Base-by-base conservation (phyloP, 2,888 invertebrate species). In the Argyresthia albistria region DNA sequence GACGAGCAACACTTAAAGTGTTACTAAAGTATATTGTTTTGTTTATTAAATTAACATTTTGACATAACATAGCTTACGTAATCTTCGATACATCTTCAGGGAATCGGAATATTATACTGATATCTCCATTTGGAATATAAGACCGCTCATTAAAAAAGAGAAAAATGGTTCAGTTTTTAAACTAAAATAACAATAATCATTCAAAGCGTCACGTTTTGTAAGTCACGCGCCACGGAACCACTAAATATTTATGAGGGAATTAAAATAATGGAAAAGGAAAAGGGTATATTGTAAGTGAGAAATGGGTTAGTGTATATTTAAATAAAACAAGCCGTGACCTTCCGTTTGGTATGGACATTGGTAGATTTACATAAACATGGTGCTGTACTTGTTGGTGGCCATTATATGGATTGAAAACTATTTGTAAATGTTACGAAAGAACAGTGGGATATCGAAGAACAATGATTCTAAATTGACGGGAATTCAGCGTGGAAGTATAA, bases 211-310 rank as follows among this genome's bases (percentile, higher is more conserved):
- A 25, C 25, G 25, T 25, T 54, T 69, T 76, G 74, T 76, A 79
- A 76, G 59, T 73, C 71, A 67, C 67, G 70, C 65, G 64, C 66
- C 64, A 65, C 64, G 52, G 56, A 16, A 56, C 64, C 60, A 59
- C 66, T 79, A 70, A 76, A 80, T 80, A 80, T 80, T 73, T 72
- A 80, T 80, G 77, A 78, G 72, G 59, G 70, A 69, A 79, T 80
- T 80, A 77, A 77, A 78, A 76, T 76, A 74, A 70, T 70, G 75
- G 43, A 72, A 68, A 69, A 63, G 62, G 62, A 62, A 63, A 25
- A 54, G 47, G 62, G 59, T 59, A 61, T 43, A 36, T 63, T 60
- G 59, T 61, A 67, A 64, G 63, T 66, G 64, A 69, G 66, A 65
- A 67, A 69, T 70, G 67, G 70, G 70, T 69, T 70, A 43, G 49